Conservation (phyloP, 1,140 invertebrate genomes). For the Asobara japonica region DNA sequence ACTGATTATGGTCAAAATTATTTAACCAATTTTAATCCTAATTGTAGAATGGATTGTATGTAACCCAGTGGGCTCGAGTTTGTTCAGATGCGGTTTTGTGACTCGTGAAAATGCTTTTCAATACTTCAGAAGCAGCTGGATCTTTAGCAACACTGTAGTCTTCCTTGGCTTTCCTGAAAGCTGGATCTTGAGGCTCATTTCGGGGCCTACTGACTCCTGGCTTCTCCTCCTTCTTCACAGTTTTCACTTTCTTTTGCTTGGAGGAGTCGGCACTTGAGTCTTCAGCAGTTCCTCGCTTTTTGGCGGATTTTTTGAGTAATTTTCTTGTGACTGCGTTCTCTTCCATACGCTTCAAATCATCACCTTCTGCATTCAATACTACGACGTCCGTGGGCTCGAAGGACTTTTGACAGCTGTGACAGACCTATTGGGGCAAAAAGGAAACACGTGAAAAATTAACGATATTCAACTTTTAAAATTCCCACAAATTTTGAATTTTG, state of each 20-base stretch:
- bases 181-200: slow-evolving; percentile 70
- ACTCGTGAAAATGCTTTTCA: slow-evolving; percentile 94
- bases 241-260: slow-evolving; percentile 47
- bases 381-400: slow-evolving; percentile 85
- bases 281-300: slow-evolving; percentile 66
- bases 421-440: slow-evolving; percentile 46
- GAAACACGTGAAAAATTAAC: slow-evolving; percentile 34
- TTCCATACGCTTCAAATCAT: slow-evolving; percentile 78
- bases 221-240: slow-evolving; percentile 53
- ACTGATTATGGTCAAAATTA: no score
- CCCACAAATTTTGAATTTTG: no score
- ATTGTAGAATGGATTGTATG: slow-evolving; percentile 97
- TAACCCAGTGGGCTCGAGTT: slow-evolving; percentile 94
- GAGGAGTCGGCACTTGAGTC: slow-evolving; percentile 43
- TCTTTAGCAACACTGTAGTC: slow-evolving; percentile 91
- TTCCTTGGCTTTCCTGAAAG: slow-evolving; percentile 79
- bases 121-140: slow-evolving; percentile 88
- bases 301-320: slow-evolving; percentile 77
- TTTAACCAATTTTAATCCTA: slow-evolving; percentile 67
- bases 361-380: slow-evolving; percentile 85
- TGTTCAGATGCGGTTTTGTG: slow-evolving; percentile 88
- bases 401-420: slow-evolving; percentile 78
- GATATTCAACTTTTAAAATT: slow-evolving; percentile 37
- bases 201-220: slow-evolving; percentile 33
- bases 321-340: slow-evolving; percentile 74